Percentiles rank a stretch among this genome's conserved stretches.
phyloP scores from a whole-genome alignment of 2,888 invertebrate genomes.

The Eristalis tenax region DNA sequence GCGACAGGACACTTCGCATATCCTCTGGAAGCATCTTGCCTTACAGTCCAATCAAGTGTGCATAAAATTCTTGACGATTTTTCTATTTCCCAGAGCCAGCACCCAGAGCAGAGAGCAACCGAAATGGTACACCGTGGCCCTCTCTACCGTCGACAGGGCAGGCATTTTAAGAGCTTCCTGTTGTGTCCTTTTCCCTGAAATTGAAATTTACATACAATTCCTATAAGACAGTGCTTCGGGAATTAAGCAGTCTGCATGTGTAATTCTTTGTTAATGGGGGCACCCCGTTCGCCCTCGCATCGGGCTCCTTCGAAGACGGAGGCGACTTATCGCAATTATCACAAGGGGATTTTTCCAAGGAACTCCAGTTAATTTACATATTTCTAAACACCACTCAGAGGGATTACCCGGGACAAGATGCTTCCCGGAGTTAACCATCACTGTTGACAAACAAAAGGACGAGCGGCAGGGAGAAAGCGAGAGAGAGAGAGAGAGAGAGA shows the following conservation, averaged over 20 bases:
- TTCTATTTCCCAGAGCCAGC: background rate
- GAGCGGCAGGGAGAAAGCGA: background rate
- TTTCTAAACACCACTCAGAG: conserved; percentile 57
- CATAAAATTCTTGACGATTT: conserved; percentile 41
- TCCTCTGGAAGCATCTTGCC: conserved; percentile 12
- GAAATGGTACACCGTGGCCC: conserved; percentile 9
- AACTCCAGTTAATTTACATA: conserved; percentile 49
- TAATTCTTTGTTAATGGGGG: conserved; percentile 8
- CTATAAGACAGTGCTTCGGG: conserved; percentile 48
- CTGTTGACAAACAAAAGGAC: conserved; percentile 24
- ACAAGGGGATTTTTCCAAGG: conserved; percentile 40
- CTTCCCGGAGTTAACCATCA: conserved; percentile 24
- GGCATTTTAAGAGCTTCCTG: conserved; percentile 25
- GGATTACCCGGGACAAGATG: conserved; percentile 56
- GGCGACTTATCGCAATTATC: conserved; percentile 49
- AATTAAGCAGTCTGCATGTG: conserved; percentile 21
- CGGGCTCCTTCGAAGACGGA: conserved; percentile 23
- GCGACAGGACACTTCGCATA: conserved; percentile 20
- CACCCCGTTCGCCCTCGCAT: conserved; percentile 22
- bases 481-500: background rate
- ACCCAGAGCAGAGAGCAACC: conserved; percentile 4
- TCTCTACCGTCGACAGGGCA: conserved; percentile 10
- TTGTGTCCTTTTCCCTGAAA: conserved; percentile 31
- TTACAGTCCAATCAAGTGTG: conserved; percentile 41
- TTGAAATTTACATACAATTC: conserved; percentile 61